These are phyloP conservation scores for Sebastes cheni DNA, from an alignment of 2,797 vertebrate genomes.

Conservation along the genomic window DNA sequence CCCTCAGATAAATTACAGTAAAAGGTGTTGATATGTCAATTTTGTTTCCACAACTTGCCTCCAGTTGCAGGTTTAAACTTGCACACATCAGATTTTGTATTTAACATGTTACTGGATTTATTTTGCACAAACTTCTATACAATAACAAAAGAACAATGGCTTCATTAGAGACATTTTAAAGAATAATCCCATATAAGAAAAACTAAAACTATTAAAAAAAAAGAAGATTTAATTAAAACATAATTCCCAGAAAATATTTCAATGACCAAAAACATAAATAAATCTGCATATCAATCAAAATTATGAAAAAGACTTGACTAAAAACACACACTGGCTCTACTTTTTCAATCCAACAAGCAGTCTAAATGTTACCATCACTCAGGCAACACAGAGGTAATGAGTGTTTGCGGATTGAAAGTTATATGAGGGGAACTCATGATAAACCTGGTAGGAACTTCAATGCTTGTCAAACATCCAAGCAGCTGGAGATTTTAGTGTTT, in stretches of 20 bases:
- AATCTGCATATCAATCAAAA: not conserved
- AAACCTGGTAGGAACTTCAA: not conserved
- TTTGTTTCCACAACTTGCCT: not conserved
- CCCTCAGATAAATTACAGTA: not conserved
- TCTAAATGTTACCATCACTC: not conserved
- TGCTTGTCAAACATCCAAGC: slow-evolving; percentile 5
- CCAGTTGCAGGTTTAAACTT: not conserved
- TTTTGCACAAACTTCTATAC: not conserved
- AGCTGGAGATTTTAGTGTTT: slow-evolving; percentile 23
- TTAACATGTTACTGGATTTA: not conserved
- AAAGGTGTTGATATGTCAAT: not conserved
- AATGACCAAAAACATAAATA: not conserved
- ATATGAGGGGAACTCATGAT: not conserved
- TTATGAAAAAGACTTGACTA: not conserved
- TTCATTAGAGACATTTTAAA: not conserved
- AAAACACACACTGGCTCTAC: not conserved
- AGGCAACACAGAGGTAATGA: not conserved
- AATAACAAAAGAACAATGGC: not conserved
- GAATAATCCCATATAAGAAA: not conserved
- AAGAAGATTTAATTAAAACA: not conserved
- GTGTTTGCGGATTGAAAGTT: not conserved
- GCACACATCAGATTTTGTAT: not conserved
- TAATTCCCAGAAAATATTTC: not conserved
- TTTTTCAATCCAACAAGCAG: not conserved
- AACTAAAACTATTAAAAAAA: not conserved